phyloP scores from a whole-genome alignment of 2,797 vertebrate genomes.

The Uromys caudimaculatus region DNA sequence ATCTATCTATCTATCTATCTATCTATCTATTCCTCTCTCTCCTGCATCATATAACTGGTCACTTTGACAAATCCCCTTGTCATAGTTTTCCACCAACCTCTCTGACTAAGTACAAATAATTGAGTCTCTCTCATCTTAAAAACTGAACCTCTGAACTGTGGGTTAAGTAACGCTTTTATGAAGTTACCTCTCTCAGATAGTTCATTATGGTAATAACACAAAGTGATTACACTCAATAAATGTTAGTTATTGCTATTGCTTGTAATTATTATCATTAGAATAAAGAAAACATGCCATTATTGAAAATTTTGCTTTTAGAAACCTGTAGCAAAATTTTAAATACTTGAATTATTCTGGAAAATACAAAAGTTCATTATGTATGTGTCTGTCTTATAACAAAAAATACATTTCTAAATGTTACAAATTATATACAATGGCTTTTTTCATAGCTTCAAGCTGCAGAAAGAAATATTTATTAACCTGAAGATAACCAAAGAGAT shows the following conservation, averaged over 20 bases:
- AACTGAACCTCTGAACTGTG: not conserved
- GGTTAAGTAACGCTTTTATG: not conserved
- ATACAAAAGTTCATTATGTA: not conserved
- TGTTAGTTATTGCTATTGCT: slow-evolving; percentile 51
- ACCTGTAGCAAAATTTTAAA: slow-evolving; percentile 23
- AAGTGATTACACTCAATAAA: not conserved
- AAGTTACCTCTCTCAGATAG: not conserved
- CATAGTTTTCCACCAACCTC: not conserved
- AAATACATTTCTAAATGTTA: slow-evolving; percentile 1
- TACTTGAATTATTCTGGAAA: slow-evolving; percentile 60
- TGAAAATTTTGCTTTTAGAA: slow-evolving; percentile 45
- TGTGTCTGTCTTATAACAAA: not conserved
- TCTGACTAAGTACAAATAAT: not conserved
- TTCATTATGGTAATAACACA: not conserved
- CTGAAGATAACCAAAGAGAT: not conserved
- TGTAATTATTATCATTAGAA: slow-evolving; percentile 24
- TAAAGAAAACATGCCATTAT: slow-evolving; percentile 12
- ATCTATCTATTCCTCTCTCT: not conserved
- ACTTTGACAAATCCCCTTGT: not conserved
- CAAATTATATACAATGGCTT: slow-evolving; percentile 25
- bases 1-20: not conserved
- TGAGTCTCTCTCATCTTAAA: not conserved
- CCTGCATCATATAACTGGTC: not conserved
- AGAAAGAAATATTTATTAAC: slow-evolving; percentile 47
- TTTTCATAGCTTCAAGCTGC: slow-evolving; percentile 44